Evolutionary conservation across 1,140 invertebrate species (phyloP).

Genomic region (Hesperophylax magnus): DNA sequence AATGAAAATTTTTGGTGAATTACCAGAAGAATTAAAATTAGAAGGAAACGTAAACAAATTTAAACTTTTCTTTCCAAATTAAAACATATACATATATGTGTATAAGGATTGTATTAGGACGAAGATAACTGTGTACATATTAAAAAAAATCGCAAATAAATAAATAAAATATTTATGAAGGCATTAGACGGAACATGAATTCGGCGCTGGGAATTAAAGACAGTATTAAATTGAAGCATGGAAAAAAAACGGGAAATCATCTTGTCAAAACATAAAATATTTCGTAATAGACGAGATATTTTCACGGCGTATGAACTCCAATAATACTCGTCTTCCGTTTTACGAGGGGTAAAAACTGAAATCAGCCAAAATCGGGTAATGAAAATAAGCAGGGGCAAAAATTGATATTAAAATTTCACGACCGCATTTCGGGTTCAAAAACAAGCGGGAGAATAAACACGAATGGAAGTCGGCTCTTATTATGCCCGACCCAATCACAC

Average conservation of each 20-base stretch:
- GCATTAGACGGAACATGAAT: not conserved
- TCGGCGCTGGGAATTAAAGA: not conserved
- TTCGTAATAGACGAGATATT: conserved; percentile 2
- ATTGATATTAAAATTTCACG: conserved; percentile 56
- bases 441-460: conserved; percentile 50
- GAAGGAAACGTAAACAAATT: too few relatives aligned
- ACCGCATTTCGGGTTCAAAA: conserved; percentile 50
- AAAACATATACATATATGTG: too few relatives aligned
- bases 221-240: not conserved
- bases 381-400: conserved; percentile 47
- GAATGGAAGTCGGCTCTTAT: conserved; percentile 40
- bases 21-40: too few relatives aligned
- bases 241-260: not conserved
- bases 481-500: conserved; percentile 47
- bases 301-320: conserved; percentile 37
- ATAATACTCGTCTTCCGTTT: conserved; percentile 22
- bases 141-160: too few relatives aligned
- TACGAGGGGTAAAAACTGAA: conserved; percentile 34
- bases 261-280: conserved; percentile 1
- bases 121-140: too few relatives aligned
- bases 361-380: conserved; percentile 45
- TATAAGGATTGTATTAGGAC: too few relatives aligned
- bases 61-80: too few relatives aligned
- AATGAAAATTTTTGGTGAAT: too few relatives aligned
- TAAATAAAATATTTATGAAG: too few relatives aligned